Evolutionary conservation across 1,140 invertebrate genomes (phyloP).

Genomic region (Drosophila lini): DNA sequence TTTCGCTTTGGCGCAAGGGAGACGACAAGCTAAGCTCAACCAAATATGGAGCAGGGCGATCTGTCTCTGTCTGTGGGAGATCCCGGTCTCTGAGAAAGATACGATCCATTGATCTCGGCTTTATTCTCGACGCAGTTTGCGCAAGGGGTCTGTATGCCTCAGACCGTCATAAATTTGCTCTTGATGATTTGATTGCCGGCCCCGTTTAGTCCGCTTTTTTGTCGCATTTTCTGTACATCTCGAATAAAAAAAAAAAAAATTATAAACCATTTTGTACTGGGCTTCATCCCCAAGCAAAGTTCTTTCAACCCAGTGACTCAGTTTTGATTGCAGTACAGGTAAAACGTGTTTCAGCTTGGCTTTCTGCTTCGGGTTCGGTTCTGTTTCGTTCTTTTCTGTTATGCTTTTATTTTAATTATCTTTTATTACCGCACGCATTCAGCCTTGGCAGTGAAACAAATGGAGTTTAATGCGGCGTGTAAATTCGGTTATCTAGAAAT

Average conservation of each 20-base stretch:
- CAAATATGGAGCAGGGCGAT: slow-evolving; percentile 43
- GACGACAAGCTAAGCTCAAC: slow-evolving; percentile 4
- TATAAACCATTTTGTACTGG: slow-evolving; percentile 23
- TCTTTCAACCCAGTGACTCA: slow-evolving; percentile 63
- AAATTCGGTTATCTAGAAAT: slow-evolving; percentile 42
- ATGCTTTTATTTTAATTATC: slow-evolving; percentile 19
- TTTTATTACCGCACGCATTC: slow-evolving; percentile 25
- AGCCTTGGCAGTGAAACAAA: slow-evolving; percentile 54
- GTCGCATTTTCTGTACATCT: slow-evolving; percentile 13
- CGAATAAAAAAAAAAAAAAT: background rate
- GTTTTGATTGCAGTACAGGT: slow-evolving; percentile 45
- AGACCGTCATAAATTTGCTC: slow-evolving; percentile 43
- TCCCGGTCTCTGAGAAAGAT: slow-evolving; percentile 14
- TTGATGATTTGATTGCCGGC: slow-evolving; percentile 42
- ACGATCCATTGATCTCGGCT: slow-evolving; percentile 38
- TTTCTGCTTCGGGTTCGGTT: slow-evolving; percentile 5
- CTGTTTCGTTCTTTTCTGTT: slow-evolving; percentile 2
- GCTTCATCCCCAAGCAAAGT: slow-evolving; percentile 41
- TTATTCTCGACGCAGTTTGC: slow-evolving; percentile 36
- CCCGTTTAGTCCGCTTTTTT: slow-evolving; percentile 5
- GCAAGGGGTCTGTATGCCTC: slow-evolving; percentile 26
- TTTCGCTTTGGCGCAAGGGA: slow-evolving; percentile 2
- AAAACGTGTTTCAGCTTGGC: slow-evolving; percentile 47
- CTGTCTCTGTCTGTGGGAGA: slow-evolving; percentile 10
- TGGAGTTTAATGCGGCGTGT: slow-evolving; percentile 40